Evolutionary conservation across 2,797 vertebrate species (phyloP), one percentile per base, ranked within the genome.

Genomic region (Neomorphus geoffroyi): DNA sequence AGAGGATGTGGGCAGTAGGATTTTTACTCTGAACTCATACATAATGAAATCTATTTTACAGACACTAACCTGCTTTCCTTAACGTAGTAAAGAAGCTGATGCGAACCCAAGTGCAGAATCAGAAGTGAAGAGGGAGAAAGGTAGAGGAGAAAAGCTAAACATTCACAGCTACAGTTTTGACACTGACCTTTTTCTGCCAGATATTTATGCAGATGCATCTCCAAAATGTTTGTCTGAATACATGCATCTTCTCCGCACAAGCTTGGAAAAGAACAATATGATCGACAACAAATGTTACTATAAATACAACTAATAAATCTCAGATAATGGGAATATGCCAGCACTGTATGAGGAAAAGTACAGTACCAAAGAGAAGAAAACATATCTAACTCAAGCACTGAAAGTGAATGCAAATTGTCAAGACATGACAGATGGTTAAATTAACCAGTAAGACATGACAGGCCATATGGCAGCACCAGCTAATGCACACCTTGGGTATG

Each of bases 391-490:
- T 7, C 1, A 18, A 78, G 56, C n/a, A 58, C 41, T 51, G 48
- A 85, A 90, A 93, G 95, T 6, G 11, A 90, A 74, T 54, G 53
- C 67, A 70, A 80, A 64, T 48, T 73, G 62, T 84, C 71, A 94
- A 91, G 93, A 86, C 75, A 14, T 45, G 80, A 87, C 96, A 96
- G 96, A 95, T 96, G 95, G 96, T 66, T 92, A 94, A 92, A 90
- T 96, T 82, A 97, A 78, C 92, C 61, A 84, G 39, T 90, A 91
- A 94, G 86, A 92, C 75, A 32, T 2, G 64, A 71, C 46, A 30
- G 57, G 71, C 95, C 96, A 97, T 92, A 94, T 96, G 96, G 96
- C 91, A 87, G 83, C 18, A 85, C 48, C 54, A 73, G 90, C 88
- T 95, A 91, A 92, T 33, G 74, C 81, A 86, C 58, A 96, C 90